Base-by-base conservation (phyloP, 2,888 invertebrate species). In the Barypeithes pellucidus region DNA sequence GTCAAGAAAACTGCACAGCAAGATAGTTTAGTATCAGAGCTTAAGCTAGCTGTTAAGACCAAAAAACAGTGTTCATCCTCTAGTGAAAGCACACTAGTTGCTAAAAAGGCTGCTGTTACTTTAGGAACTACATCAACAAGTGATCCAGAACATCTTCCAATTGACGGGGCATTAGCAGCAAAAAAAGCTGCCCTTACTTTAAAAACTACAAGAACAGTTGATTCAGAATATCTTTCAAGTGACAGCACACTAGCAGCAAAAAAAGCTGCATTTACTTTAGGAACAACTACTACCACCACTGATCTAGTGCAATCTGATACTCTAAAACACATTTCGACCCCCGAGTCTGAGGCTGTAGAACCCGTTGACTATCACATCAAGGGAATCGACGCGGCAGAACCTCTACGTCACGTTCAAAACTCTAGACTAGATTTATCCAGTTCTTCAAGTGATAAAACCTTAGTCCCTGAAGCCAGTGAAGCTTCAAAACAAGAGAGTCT, bases 381-480 rank as follows among this genome's bases (percentile, higher is more conserved):
- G 8, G 72, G 76, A 54, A 78, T 82, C 14, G 77, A 80, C 74
- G 80, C 80, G 7, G 80, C 81, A 16, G 82, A 82, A 73, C 79
- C 82, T 22, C 70, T 81, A 5, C 62, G 79, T 8, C 79, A 81
- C 63, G 67, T 81, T 20, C 78, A 78, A 63, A 78, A 79, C 71
- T 80, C 80, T 9, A 75, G 43, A 73, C 33, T 22, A 39, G 62
- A 71, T n/a, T 71, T 74, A 11, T 67, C 75, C 5, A 73, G 66
- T 50, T 67, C 71, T 33, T 68, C 72, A 14, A 68, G 63, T 22
- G 72, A 69, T 14, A 75, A 63, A 47, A 76, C 76, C 45, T 45
- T 76, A 33, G 68, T 76, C 24, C 65, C 73, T 9, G 75, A 75
- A 62, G 62, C 18, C 0, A 67, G 61, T 22, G 52, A 67, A 39